A percentile compares a stretch with the other conserved stretches of the same genome.
Evolutionary conservation across 1,140 invertebrate genomes (phyloP).

Genomic region (Tribolium castaneum): DNA sequence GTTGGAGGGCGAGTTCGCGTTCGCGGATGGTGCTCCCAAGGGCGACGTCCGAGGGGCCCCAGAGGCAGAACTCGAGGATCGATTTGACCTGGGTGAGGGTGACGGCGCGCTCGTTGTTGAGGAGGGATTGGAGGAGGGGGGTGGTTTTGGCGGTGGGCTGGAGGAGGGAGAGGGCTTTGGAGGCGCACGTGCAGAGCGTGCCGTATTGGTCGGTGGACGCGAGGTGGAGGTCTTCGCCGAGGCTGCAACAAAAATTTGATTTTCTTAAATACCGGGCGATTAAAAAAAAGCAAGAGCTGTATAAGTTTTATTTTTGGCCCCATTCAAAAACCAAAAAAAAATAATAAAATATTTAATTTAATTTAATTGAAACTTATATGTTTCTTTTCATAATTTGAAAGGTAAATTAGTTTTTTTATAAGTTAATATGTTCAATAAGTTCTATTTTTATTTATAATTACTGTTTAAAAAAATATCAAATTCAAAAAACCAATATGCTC

Average conservation of each 20-base stretch:
- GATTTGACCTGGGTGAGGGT: slow-evolving; percentile 79
- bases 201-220: slow-evolving; percentile 70
- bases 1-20: slow-evolving; percentile 76
- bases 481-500: too few species aligned
- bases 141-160: slow-evolving; percentile 69
- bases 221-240: slow-evolving; percentile 71
- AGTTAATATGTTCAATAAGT: too few species aligned
- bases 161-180: slow-evolving; percentile 74
- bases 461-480: too few species aligned
- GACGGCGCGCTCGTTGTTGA: slow-evolving; percentile 77
- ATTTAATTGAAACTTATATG: too few species aligned
- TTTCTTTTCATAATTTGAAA: too few species aligned
- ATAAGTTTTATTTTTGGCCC: too few species aligned
- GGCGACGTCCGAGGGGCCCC: slow-evolving; percentile 83
- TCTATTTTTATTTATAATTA: too few species aligned
- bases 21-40: slow-evolving; percentile 74
- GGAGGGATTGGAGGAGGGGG: slow-evolving; percentile 74
- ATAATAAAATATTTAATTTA: too few species aligned
- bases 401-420: too few species aligned
- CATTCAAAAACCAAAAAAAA: too few species aligned
- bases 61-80: slow-evolving; percentile 84
- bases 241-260: slow-evolving; percentile 62
- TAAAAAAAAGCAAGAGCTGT: too few species aligned
- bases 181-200: slow-evolving; percentile 83
- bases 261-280: too few species aligned